Conservation (phyloP, 2,797 vertebrate species). For the Tympanoctomys barrerae region DNA sequence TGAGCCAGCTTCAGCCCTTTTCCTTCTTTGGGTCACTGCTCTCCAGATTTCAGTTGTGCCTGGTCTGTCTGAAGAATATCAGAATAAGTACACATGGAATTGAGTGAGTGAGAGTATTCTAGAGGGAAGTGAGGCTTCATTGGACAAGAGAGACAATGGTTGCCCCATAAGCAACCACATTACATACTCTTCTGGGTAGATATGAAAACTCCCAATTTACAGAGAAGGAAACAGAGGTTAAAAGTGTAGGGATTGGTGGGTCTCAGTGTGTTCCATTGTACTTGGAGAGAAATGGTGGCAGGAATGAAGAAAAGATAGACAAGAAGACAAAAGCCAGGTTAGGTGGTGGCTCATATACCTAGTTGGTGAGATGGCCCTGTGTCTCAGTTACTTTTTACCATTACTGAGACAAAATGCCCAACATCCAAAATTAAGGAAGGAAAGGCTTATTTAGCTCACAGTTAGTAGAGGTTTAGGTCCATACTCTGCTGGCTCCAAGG, state of each 20-base stretch:
- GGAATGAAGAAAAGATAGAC: too few species aligned
- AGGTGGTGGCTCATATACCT: too few species aligned
- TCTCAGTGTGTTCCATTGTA: too few species aligned
- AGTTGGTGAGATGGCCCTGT: too few species aligned
- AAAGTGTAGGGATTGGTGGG: neutral
- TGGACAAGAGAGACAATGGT: fast-evolving
- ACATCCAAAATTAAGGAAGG: too few species aligned
- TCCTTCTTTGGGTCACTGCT: neutral
- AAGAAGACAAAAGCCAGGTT: too few species aligned
- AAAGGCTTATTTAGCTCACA: too few species aligned
- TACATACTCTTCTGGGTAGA: neutral
- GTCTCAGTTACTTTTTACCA: too few species aligned
- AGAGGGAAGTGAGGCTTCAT: neutral
- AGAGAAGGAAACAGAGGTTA: neutral
- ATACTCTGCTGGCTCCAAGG: too few species aligned
- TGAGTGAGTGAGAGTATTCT: neutral
- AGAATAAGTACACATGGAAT: fast-evolving
- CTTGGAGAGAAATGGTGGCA: too few species aligned
- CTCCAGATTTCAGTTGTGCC: neutral
- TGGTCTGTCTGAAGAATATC: neutral
- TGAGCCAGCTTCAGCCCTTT: neutral
- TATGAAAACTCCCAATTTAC: neutral
- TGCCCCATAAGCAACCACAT: neutral
- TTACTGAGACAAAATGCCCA: too few species aligned
- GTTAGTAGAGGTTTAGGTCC: too few species aligned